A percentile compares a stretch with the other conserved stretches of the same genome.
Evolutionary conservation across 2,113 vertebrate genomes (phyloP).

Genomic region (Pluvialis apricaria): DNA sequence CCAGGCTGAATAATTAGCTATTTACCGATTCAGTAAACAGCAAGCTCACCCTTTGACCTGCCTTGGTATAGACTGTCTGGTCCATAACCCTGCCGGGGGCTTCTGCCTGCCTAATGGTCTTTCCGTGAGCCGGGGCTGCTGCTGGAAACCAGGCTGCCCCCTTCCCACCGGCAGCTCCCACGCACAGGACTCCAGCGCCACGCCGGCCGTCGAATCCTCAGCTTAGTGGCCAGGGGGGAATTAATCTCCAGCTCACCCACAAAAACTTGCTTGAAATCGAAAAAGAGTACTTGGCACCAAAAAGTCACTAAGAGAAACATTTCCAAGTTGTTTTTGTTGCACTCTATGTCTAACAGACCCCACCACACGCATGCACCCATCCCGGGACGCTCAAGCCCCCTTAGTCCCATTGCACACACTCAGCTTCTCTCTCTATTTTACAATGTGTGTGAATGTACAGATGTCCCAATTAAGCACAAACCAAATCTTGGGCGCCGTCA

Average conservation of each 20-base stretch:
- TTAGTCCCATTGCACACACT: not conserved
- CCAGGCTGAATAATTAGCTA: conserved; percentile 28
- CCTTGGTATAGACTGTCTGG: conserved; percentile 14
- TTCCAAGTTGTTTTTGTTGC: not conserved
- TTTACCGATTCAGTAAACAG: conserved; percentile 21
- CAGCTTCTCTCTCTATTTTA: not conserved
- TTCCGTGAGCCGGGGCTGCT: not conserved
- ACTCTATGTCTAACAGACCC: not conserved
- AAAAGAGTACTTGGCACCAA: not conserved
- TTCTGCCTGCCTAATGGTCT: not conserved
- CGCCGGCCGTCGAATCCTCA: not conserved
- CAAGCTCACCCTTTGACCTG: conserved; percentile 22
- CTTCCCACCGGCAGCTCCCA: not conserved
- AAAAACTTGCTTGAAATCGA: not conserved
- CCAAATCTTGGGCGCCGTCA: not conserved
- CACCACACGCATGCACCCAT: accelerated
- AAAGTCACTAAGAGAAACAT: not conserved
- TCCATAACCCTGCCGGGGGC: not conserved
- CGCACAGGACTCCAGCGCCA: not conserved
- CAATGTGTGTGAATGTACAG: not conserved
- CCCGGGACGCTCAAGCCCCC: not conserved
- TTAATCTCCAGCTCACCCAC: not conserved
- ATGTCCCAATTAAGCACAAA: conserved; percentile 7
- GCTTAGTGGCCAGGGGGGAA: not conserved
- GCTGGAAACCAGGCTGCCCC: not conserved